Base-by-base conservation (phyloP, 2,888 invertebrate species). In the Pardosa pseudoannulata region DNA sequence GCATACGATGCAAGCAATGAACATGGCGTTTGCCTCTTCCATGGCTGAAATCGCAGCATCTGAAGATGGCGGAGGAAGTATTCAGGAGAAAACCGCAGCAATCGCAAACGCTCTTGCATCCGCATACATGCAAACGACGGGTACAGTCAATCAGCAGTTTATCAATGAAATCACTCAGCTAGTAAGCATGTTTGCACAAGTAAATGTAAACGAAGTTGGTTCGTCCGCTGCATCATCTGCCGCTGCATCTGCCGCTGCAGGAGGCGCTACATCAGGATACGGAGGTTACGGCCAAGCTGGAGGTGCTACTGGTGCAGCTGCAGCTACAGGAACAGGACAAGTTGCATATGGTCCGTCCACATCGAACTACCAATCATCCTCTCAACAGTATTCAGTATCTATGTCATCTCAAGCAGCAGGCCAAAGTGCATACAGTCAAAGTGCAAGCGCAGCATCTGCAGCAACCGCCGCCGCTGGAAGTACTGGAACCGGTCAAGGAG, bases 1-100 rank as follows among this genome's bases (percentile, higher is more conserved):
- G 29, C 32, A 31, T 0, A 80, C 67, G 23, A 3, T 68, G 31
- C 67, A 81, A 56, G 73, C 73, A 11, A 31, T 81, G 7, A 74
- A 74, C 31, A 81, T 75, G 74, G 74, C 81, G 2, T 81, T 74
- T 29, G 81, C 81, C 23, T 81, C 81, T 3, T 36, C 81, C 0
- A 46, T 81, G 11, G 81, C 81, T 0, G 81, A 81, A 56, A 68
- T 74, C 0, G 74, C 68, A 5, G 73, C 56, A 3, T 31, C 62
- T 19, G 74, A 74, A 13, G 9, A 28, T 28, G 62, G 39, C 7
- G 74, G 74, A 13, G 7, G 3, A n/a, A 62, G 29, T 23, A 11
- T 71, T 1, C 13, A 11, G 5, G 27, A 23, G 0, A 74, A 67
- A 23, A 68, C 74, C 0, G 39, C 50, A 7, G 74, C 70, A 1